These are phyloP conservation scores for Oegoconia quadripuncta DNA, from an alignment of 2,888 invertebrate species.

Conservation along the genomic window DNA sequence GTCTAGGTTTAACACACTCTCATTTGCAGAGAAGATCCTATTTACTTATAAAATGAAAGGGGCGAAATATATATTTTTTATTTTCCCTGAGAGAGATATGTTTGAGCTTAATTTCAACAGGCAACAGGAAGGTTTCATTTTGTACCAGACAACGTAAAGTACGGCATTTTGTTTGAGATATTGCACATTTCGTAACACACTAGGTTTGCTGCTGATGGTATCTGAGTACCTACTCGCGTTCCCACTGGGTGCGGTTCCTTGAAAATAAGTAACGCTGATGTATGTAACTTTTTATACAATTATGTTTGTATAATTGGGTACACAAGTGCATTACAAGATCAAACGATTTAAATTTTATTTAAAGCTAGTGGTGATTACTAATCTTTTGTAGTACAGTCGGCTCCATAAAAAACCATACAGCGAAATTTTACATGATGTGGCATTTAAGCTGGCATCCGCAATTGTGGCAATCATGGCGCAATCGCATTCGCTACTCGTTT, in stretches of 20 bases:
- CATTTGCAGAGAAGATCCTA: slow-evolving; percentile 53
- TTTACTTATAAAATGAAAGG: slow-evolving; percentile 11
- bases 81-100: slow-evolving; percentile 40
- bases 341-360: too few species aligned
- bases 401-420: too few species aligned
- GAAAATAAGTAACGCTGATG: too few species aligned
- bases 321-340: not conserved
- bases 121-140: slow-evolving; percentile 38
- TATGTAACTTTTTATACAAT: too few species aligned
- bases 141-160: slow-evolving; percentile 38
- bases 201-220: slow-evolving; percentile 31
- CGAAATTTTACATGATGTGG: too few species aligned
- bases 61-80: slow-evolving; percentile 21
- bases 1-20: slow-evolving; percentile 18
- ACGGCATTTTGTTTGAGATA: slow-evolving; percentile 42
- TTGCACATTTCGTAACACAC: slow-evolving; percentile 40
- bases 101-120: slow-evolving; percentile 46
- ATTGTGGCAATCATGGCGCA: too few species aligned
- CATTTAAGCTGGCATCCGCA: too few species aligned
- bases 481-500: too few species aligned
- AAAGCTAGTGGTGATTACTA: too few species aligned
- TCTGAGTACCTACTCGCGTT: too few species aligned
- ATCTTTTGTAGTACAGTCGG: not conserved
- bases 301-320: too few species aligned
- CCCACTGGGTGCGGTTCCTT: too few species aligned